phyloP scores from a whole-genome alignment of 2,113 vertebrate genomes.

The Pseudorectes ferrugineus region DNA sequence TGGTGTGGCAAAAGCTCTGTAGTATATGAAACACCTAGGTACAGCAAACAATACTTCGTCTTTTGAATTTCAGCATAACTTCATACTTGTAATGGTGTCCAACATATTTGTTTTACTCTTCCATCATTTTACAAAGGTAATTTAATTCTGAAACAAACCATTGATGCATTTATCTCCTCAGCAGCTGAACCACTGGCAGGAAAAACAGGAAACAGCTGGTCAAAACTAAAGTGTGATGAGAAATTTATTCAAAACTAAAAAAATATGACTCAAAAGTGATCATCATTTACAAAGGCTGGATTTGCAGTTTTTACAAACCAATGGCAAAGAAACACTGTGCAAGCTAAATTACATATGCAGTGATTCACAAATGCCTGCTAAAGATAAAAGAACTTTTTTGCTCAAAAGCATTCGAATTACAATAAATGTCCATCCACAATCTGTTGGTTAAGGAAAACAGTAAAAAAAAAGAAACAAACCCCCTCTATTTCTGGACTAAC shows the following conservation, averaged over 20 bases:
- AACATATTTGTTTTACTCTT: not conserved
- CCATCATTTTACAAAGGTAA: not conserved
- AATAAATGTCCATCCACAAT: not conserved
- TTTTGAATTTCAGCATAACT: not conserved
- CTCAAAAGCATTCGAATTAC: not conserved
- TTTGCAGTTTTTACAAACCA: not conserved
- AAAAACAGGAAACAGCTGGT: conserved; percentile 64
- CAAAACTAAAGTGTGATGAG: not conserved
- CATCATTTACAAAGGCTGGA: not conserved
- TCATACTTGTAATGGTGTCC: not conserved
- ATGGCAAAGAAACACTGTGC: not conserved
- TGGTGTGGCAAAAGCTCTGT: not conserved
- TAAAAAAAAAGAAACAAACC: not conserved
- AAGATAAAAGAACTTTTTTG: not conserved
- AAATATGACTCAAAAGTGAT: not conserved
- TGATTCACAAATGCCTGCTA: not conserved
- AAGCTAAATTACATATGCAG: not conserved
- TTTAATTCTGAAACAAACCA: not conserved
- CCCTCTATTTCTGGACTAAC: not conserved
- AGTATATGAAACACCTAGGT: not conserved
- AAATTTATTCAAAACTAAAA: not conserved
- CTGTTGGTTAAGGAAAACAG: not conserved
- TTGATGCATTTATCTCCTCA: not conserved
- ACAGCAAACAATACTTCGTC: not conserved
- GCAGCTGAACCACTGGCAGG: not conserved